phyloP scores from a whole-genome alignment of 2,797 vertebrate species.

The Crax fasciolata region DNA sequence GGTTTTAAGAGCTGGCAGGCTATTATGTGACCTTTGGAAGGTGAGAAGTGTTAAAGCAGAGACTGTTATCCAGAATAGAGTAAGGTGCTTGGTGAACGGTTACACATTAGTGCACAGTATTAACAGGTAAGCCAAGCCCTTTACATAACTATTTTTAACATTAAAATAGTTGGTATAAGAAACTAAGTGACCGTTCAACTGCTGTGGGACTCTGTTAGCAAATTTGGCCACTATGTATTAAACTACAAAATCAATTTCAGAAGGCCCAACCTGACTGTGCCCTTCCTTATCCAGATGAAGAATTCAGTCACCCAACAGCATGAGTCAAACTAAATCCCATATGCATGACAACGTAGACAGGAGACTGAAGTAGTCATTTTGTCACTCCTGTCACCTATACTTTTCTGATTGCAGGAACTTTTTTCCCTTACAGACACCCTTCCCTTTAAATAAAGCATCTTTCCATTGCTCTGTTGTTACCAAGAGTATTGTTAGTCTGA shows the following conservation, averaged over 20 bases:
- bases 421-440: background rate
- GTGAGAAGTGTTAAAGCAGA: background rate
- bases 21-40: background rate
- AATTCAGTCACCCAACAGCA: background rate
- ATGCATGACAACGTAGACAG: fast-evolving
- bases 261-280: background rate
- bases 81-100: background rate
- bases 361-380: background rate
- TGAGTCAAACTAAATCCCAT: background rate
- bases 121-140: background rate
- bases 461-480: background rate
- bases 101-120: background rate
- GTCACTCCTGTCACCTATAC: background rate
- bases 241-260: background rate
- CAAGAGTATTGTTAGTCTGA: background rate
- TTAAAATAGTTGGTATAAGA: background rate
- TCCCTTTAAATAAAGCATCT: background rate
- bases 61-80: background rate
- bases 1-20: background rate
- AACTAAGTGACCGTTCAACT: background rate
- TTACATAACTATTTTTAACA: background rate
- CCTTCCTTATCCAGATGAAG: background rate
- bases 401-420: background rate
- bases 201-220: background rate
- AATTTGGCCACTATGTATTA: background rate